Conservation (phyloP, 92 coral and sea anemone genomes). For the Zoanthus sociatus region DNA sequence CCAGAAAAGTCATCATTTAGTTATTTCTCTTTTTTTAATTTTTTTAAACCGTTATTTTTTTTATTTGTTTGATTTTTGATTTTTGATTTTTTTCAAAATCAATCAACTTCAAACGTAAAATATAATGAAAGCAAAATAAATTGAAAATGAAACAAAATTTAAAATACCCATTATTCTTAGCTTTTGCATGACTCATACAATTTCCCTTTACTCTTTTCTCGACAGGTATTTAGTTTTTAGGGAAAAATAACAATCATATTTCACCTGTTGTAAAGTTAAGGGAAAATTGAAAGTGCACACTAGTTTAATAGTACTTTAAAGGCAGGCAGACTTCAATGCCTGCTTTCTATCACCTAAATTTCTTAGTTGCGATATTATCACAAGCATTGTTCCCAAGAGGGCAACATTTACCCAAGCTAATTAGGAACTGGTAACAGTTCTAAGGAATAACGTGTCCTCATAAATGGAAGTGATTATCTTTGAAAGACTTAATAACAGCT, state of each 20-base stretch:
- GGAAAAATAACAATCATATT: not conserved
- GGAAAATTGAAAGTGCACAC: not conserved
- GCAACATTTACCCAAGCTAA: constrained; percentile 5
- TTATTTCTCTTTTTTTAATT: no score
- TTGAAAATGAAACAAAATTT: no score
- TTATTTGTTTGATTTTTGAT: no score
- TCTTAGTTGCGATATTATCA: constrained; percentile 14
- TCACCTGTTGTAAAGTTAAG: not conserved
- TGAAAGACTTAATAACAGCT: not conserved
- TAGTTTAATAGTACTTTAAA: constrained; percentile 4
- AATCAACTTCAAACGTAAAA: no score
- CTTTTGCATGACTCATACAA: not conserved
- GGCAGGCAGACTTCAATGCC: constrained; percentile 1
- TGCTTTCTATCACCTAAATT: constrained; percentile 12
- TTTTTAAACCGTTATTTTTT: no score
- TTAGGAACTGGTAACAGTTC: not conserved
- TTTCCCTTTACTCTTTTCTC: not conserved
- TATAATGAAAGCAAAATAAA: no score
- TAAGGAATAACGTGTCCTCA: not conserved
- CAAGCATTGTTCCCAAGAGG: constrained; percentile 28
- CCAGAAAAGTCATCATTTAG: not conserved
- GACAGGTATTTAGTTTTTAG: not conserved
- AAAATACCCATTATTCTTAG: not conserved
- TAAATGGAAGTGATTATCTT: not conserved
- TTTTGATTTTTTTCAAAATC: no score